These are phyloP conservation scores for Sarcophilus harrisii DNA, from an alignment of 2,797 vertebrate species.

Conservation along the genomic window DNA sequence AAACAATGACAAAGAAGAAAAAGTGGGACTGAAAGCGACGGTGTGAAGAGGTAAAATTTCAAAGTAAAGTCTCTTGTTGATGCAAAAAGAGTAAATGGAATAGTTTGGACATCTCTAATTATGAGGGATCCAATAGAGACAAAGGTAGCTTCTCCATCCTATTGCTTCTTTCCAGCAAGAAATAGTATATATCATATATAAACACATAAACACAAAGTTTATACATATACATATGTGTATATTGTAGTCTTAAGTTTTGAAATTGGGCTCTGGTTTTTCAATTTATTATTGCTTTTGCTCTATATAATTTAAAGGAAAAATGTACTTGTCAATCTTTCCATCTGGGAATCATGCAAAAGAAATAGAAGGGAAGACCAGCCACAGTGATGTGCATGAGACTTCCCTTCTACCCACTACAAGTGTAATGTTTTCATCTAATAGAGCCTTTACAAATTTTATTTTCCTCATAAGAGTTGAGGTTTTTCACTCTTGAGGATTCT, in stretches of 20 bases:
- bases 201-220: not conserved
- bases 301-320: slow-evolving; percentile 49
- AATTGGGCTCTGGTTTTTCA: not conserved
- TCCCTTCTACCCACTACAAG: not conserved
- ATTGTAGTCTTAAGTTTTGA: not conserved
- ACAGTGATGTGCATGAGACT: not conserved
- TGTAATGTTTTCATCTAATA: not conserved
- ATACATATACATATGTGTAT: no score
- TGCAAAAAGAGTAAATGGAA: not conserved
- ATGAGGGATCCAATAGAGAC: not conserved
- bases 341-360: slow-evolving; percentile 12
- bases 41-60: not conserved
- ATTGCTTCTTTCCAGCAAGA: not conserved
- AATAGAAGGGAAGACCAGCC: not conserved
- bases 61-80: not conserved
- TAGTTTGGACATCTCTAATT: not conserved
- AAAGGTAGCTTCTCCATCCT: not conserved
- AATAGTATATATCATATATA: not conserved
- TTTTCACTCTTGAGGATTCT: not conserved
- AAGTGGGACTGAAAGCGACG: not conserved
- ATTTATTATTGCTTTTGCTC: slow-evolving; percentile 27
- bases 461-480: not conserved
- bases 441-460: not conserved
- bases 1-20: not conserved
- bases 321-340: slow-evolving; percentile 56